Evolutionary conservation across 2,888 invertebrate genomes (phyloP), one percentile per base, ranked within the genome.

Genomic region (Lomographa bimaculata): DNA sequence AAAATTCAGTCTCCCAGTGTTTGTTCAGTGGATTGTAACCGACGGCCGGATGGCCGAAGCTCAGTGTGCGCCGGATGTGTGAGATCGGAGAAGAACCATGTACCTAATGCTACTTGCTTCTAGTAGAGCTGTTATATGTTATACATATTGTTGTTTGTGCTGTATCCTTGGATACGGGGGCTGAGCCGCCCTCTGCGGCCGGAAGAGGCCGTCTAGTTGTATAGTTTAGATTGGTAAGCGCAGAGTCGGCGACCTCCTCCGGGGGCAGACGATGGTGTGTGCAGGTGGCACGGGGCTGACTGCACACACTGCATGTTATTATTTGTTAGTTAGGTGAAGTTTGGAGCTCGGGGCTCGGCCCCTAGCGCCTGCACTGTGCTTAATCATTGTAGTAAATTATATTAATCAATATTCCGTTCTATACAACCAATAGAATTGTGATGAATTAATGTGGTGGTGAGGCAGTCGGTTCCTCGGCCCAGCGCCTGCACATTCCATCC

Each of bases 401-500:
- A 82, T 82, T 79, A 78, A 79, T 82, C 71, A 69, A 68, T 76
- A 80, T 73, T 79, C 71, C 75, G 71, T 81, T 80, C 69, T 82
- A 82, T 79, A 71, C 61, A 66, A 69, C 58, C 62, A 63, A 79
- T 79, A 79, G 76, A 78, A 73, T 77, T 78, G 82, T 81, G 81
- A 82, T 82, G 82, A 83, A 76, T 73, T 72, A 62, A 58, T 56
- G 59, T 61, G 71, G 74, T 71, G 67, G 73, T 68, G 69, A 52
- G 71, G 69, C 66, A 57, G 64, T 60, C 69, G 70, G 79, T 80
- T 78, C 79, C 79, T 74, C 64, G 62, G 69, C 74, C 74, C 66
- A 69, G 68, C 64, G 54, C 76, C 75, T 67, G 78, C 81, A 83
- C 85, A 84, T 85, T 87, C 87, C 87, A 84, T 78, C 86, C 67